Evolutionary conservation across 2,797 vertebrate genomes (phyloP).

Genomic region (Pangasius larnaudii): DNA sequence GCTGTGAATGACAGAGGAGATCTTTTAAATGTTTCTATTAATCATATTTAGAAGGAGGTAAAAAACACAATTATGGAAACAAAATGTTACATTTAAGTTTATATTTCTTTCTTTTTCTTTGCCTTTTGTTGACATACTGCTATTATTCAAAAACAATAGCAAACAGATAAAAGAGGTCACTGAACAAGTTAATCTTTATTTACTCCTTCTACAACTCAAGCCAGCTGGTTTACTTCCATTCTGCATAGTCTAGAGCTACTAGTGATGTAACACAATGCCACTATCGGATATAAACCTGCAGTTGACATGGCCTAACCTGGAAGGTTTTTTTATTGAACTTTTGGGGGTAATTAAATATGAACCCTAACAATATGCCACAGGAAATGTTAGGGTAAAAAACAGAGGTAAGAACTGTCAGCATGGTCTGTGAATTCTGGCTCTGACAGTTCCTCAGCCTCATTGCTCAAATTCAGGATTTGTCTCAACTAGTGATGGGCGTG

Average conservation of each 20-base stretch:
- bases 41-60: neutral
- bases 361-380: neutral
- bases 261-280: neutral
- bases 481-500: neutral
- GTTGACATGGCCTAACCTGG: neutral
- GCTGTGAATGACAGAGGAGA: constrained; percentile 4
- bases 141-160: neutral
- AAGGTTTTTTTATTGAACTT: neutral
- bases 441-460: neutral
- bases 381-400: neutral
- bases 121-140: neutral
- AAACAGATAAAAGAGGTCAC: neutral
- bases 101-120: neutral
- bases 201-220: neutral
- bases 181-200: neutral
- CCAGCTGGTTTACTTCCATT: neutral
- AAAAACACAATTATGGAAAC: neutral
- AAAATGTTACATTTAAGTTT: no score
- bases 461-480: neutral
- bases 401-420: neutral
- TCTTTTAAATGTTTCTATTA: constrained; percentile 39
- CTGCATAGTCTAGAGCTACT: neutral
- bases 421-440: neutral
- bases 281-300: neutral
- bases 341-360: neutral